Evolutionary conservation across 2,888 invertebrate genomes (phyloP).

Genomic region (Eubasilissa splendida): DNA sequence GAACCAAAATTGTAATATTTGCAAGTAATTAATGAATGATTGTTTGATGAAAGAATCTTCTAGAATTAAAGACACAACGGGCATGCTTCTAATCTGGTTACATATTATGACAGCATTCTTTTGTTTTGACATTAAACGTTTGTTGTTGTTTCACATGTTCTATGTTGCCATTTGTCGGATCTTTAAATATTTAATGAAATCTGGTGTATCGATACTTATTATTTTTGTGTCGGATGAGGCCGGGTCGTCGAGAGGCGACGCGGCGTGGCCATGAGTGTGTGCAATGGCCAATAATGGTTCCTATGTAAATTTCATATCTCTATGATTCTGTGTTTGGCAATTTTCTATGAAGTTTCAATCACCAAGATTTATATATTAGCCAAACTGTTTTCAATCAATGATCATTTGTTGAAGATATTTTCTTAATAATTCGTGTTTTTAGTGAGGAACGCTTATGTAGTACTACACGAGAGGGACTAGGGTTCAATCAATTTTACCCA

Average conservation of each 20-base stretch:
- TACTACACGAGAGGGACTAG: conserved; percentile 34
- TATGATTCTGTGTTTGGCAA: conserved; percentile 58
- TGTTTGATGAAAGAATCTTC: too few species aligned
- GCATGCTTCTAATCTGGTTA: conserved; percentile 22
- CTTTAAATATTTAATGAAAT: conserved; percentile 36
- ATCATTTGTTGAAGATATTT: conserved; percentile 61
- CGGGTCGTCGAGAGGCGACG: conserved; percentile 51
- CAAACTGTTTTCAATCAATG: conserved; percentile 64
- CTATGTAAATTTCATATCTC: conserved; percentile 73
- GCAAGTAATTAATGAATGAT: too few species aligned
- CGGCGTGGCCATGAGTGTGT: conserved; percentile 51
- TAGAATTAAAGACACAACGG: background rate
- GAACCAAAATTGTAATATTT: too few species aligned
- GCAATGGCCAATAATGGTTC: conserved; percentile 69
- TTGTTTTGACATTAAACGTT: conserved; percentile 23
- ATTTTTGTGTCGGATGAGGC: conserved; percentile 53
- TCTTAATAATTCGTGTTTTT: conserved; percentile 59
- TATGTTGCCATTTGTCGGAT: conserved; percentile 57
- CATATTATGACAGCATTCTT: conserved; percentile 21
- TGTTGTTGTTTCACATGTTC: conserved; percentile 50
- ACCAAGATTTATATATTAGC: conserved; percentile 63
- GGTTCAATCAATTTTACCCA: conserved; percentile 12
- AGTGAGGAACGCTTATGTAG: conserved; percentile 58
- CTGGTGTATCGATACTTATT: conserved; percentile 27
- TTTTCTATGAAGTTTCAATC: conserved; percentile 59